phyloP scores from a whole-genome alignment of 2,888 invertebrate species.

The Abrostola triplasia region DNA sequence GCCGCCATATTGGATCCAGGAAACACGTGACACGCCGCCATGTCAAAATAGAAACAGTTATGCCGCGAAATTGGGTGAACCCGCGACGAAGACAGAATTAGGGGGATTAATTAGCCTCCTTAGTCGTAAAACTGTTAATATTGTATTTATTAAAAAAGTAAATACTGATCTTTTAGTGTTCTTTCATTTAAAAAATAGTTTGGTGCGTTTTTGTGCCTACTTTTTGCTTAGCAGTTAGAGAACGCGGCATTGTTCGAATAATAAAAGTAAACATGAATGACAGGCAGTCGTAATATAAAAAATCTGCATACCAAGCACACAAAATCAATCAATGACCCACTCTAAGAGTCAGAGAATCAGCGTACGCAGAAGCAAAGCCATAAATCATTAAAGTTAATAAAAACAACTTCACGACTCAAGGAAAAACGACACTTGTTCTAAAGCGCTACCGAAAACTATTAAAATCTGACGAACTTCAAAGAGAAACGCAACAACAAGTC shows the following conservation, averaged over 20 bases:
- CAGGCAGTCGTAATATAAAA: constrained; percentile 32
- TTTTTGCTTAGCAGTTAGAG: not conserved
- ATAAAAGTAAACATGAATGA: constrained; percentile 25
- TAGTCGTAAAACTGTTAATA: constrained; percentile 26
- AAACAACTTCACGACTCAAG: constrained; percentile 27
- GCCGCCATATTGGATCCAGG: constrained; percentile 74
- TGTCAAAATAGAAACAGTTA: constrained; percentile 77
- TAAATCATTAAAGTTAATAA: constrained; percentile 43
- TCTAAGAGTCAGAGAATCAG: constrained; percentile 21
- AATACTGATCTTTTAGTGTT: constrained; percentile 10
- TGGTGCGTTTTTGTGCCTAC: constrained; percentile 1
- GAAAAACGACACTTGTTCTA: constrained; percentile 25
- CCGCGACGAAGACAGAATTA: constrained; percentile 51
- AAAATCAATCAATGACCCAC: constrained; percentile 40
- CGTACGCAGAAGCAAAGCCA: constrained; percentile 28
- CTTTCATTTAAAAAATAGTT: constrained; percentile 12
- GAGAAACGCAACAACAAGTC: constrained; percentile 47
- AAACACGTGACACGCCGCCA: constrained; percentile 74
- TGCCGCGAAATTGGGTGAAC: constrained; percentile 78
- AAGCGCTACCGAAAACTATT: constrained; percentile 48
- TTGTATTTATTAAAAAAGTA: constrained; percentile 15
- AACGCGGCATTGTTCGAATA: constrained; percentile 35
- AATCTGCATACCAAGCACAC: constrained; percentile 11
- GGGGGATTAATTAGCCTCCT: constrained; percentile 51
- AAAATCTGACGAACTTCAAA: constrained; percentile 50